A percentile compares a stretch with the other conserved stretches of the same genome.
phyloP scores from a whole-genome alignment of 2,888 invertebrate species.

The Nomada lathburiana region DNA sequence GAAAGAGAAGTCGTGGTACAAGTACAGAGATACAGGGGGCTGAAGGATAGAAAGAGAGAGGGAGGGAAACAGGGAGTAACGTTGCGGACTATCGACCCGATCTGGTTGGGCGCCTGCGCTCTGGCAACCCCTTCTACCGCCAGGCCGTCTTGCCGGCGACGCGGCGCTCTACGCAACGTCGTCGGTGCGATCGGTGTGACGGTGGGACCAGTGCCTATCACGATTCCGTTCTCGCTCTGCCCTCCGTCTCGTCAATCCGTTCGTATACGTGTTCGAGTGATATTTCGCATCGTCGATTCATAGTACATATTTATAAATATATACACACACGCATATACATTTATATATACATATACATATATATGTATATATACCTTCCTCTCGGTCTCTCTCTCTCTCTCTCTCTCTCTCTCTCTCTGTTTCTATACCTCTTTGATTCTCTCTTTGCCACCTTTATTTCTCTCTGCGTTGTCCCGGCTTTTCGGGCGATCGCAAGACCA shows the following conservation, averaged over 20 bases:
- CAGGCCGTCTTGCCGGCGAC: slow-evolving; percentile 81
- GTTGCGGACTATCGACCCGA: slow-evolving; percentile 84
- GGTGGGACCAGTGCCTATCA: slow-evolving; percentile 74
- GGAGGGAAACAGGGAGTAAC: slow-evolving; percentile 65
- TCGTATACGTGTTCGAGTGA: slow-evolving; percentile 67
- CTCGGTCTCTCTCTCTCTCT: neutral
- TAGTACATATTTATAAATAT: slow-evolving; percentile 17
- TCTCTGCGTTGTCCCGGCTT: slow-evolving; percentile 26
- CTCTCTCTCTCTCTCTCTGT: neutral
- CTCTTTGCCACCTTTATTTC: slow-evolving; percentile 20
- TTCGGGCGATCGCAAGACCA: slow-evolving; percentile 4
- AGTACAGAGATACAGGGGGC: neutral
- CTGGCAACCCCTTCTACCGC: slow-evolving; percentile 68
- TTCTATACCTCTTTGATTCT: slow-evolving; percentile 25
- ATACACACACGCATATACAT: slow-evolving; percentile 11
- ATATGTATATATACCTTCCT: neutral
- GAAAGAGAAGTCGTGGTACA: slow-evolving; percentile 3
- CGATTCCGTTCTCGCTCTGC: slow-evolving; percentile 75
- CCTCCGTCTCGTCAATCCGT: slow-evolving; percentile 68
- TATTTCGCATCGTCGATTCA: slow-evolving; percentile 25
- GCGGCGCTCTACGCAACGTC: slow-evolving; percentile 78
- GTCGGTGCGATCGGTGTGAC: slow-evolving; percentile 73
- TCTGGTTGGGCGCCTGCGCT: slow-evolving; percentile 77
- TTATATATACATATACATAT: neutral
- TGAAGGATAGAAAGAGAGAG: slow-evolving; percentile 32